A percentile compares a stretch with the other conserved stretches of the same genome.
These are phyloP conservation scores for Nomada goodeniana DNA, from an alignment of 2,888 invertebrate genomes.

Conservation along the genomic window DNA sequence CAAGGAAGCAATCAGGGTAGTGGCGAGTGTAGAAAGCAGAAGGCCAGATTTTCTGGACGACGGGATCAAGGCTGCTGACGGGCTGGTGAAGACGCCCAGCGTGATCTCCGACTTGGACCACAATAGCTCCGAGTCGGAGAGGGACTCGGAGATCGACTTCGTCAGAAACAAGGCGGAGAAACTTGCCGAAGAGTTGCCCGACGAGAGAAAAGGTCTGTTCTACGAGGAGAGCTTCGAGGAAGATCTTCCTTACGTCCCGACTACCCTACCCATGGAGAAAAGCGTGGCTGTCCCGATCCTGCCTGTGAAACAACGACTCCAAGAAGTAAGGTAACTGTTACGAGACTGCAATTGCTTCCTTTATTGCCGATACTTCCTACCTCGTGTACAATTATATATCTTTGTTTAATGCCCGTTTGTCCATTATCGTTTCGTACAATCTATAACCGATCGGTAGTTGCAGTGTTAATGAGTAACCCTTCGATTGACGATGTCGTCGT, in stretches of 20 bases:
- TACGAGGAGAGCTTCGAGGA: conserved; percentile 93
- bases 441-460: too few species aligned
- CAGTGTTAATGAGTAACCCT: background rate
- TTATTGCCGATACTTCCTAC: background rate
- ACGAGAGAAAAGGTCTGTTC: conserved; percentile 91
- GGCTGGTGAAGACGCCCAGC: conserved; percentile 76
- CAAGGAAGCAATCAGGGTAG: background rate
- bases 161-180: conserved; percentile 85
- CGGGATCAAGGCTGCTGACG: conserved; percentile 45
- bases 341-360: background rate
- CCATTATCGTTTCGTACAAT: too few species aligned
- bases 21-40: conserved; percentile 65
- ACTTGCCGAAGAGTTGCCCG: conserved; percentile 86
- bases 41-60: conserved; percentile 77
- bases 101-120: conserved; percentile 80
- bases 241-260: conserved; percentile 94
- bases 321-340: conserved; percentile 79
- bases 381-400: background rate
- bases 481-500: background rate
- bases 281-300: conserved; percentile 92
- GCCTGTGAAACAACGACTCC: conserved; percentile 89
- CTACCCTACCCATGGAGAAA: conserved; percentile 94
- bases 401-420: too few species aligned
- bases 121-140: conserved; percentile 89
- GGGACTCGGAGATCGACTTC: conserved; percentile 88